These are phyloP conservation scores for Nephrotoma flavescens DNA, from an alignment of 2,888 invertebrate genomes.

Conservation along the genomic window DNA sequence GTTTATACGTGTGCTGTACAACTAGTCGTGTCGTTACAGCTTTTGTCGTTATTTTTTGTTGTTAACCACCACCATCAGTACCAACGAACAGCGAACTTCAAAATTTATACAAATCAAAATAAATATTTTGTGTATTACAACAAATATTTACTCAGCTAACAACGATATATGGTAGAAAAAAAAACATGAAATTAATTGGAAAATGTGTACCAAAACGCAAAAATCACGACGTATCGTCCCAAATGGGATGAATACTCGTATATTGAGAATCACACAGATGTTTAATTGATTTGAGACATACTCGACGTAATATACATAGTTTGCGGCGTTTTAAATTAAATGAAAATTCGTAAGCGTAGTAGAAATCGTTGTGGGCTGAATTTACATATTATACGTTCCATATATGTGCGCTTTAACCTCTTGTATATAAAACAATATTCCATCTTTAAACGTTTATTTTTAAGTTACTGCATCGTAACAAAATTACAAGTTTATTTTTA, in stretches of 20 bases:
- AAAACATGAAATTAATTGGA: not conserved
- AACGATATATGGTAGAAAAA: not conserved
- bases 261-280: not conserved
- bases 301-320: not conserved
- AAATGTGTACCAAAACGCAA: not conserved
- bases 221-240: not conserved
- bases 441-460: not conserved
- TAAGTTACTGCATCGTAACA: not conserved
- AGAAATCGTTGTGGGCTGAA: too few relatives aligned
- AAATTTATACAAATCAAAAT: not conserved
- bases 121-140: not conserved
- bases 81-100: not conserved
- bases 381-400: not conserved
- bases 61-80: not conserved
- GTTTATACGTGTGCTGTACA: not conserved
- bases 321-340: not conserved
- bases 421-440: not conserved
- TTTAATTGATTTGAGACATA: not conserved
- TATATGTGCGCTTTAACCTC: not conserved
- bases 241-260: not conserved
- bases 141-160: too few relatives aligned
- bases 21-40: not conserved
- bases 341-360: not conserved
- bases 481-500: not conserved
- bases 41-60: not conserved